Conservation (phyloP, 1,140 invertebrate genomes). For the Pseudomyrmex pallidus region DNA sequence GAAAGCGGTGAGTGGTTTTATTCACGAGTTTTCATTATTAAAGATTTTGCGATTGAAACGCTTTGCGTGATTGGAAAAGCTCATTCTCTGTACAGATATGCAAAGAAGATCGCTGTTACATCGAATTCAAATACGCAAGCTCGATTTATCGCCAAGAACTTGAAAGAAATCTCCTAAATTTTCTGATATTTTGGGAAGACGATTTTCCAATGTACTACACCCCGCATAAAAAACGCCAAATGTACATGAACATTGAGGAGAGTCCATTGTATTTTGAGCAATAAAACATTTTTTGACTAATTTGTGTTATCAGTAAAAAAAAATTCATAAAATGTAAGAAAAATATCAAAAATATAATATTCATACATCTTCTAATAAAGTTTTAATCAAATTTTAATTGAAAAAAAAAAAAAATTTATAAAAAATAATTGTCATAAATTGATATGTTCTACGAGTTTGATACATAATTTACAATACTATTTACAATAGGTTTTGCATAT, state of each 20-base stretch:
- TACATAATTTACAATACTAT: too few species aligned
- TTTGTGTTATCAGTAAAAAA: neutral
- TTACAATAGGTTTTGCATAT: too few species aligned
- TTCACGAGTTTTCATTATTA: neutral
- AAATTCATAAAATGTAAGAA: neutral
- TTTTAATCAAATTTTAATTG: too few species aligned
- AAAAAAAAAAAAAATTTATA: too few species aligned
- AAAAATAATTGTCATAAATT: too few species aligned
- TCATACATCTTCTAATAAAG: neutral
- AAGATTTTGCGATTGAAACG: neutral
- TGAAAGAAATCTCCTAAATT: conserved; percentile 67
- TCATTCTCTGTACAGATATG: conserved; percentile 38
- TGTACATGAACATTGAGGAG: conserved; percentile 58
- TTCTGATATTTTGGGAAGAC: conserved; percentile 67
- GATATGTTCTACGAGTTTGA: too few species aligned
- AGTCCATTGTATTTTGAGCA: conserved; percentile 63
- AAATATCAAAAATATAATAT: neutral
- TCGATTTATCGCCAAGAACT: conserved; percentile 68
- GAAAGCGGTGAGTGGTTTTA: conserved; percentile 63
- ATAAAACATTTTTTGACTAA: conserved; percentile 20
- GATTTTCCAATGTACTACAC: conserved; percentile 72
- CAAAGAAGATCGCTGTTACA: conserved; percentile 55
- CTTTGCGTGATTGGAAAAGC: neutral
- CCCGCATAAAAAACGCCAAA: conserved; percentile 51
- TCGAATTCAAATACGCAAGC: conserved; percentile 60